Evolutionary conservation across 2,888 invertebrate genomes (phyloP), one percentile per base, ranked within the genome.

Genomic region (Protula sp.): DNA sequence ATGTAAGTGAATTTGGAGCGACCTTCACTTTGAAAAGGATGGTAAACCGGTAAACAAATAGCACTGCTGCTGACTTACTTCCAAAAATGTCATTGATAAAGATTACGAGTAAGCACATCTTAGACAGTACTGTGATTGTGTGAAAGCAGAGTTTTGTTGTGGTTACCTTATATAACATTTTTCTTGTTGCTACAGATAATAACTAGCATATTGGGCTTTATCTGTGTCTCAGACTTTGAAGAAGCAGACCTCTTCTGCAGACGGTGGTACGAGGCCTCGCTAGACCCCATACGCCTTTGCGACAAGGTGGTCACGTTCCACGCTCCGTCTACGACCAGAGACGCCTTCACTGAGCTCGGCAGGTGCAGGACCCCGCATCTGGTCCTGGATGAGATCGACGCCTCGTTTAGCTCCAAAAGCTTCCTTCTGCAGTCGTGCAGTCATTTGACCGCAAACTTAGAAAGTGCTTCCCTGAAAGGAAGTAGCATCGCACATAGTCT

Each of bases 251-350:
- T 87, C 67, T 87, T 87, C 28, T 87, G 87, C 74, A 83, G 79
- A 24, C 81, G 84, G 0, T 89, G 89, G 88, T 86, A 87, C 65
- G 84, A 86, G 63, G 89, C 88, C 19, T 85, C 87, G 3, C 85
- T 87, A 70, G 86, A 87, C 70, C 80, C 81, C 1, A 83, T 85
- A 64, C 84, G 85, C 63, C 84, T 86, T 68, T 76, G 84, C 61
- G 85, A 85, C 58, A 84, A 86, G 77, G 79, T 83, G 30, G 81
- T 85, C 52, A 75, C 84, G 52, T 80, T 81, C 29, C 70, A 72
- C 57, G 69, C 71, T 19, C 64, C 65, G n/a, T 57, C 70, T 9
- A 54, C 67, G 4, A 58, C 60, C 26, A 29, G 19, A 9, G 47
- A 55, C 3, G 26, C 30, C 22, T 22, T 45, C 2, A 22, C 30